Evolutionary conservation across 35 echinoderm and acorn worm genomes (phyloP), one percentile per base, ranked within the genome.

Genomic region (Ophioderma brevispina): DNA sequence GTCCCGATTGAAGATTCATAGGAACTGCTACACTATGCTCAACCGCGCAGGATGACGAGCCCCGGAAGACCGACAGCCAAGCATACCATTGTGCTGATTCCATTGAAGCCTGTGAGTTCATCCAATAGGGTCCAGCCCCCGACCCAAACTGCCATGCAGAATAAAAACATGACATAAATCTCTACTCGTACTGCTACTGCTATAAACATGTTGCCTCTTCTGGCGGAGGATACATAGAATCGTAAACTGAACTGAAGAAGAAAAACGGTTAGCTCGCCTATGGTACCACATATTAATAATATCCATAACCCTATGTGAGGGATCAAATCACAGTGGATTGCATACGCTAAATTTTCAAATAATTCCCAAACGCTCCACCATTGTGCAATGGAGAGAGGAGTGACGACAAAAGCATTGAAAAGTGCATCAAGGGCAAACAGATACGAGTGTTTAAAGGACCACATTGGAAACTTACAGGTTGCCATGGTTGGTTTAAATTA

Each of bases 331-430:
- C 10, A 2, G 23, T 25, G 10, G n/a, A 70, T 25, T 4, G n/a
- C 17, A 30, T 6, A 2, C 2, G 59, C 10, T 2, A 70, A 4
- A 15, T 6, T 3, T 3, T 25, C 1, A 70, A 70, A 70, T 70
- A 70, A 70, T 8, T 70, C 59, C 59, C 59, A 70, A 70, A 70
- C 59, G n/a, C 59, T 70, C 59, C 59, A 70, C 59, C 59, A 70
- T 13, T 15, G 59, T 70, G 59, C 5, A 4, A 70, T 70, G 1
- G 59, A 70, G 23, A 70, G 5, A 25, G 59, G 59, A 70, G 59
- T 70, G 28, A 70, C 59, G 4, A 70, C 28, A 2, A 25, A 8
- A 13, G 59, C 59, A 70, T 70, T 70, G 59, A 13, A 25, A 18
- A 25, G 5, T 13, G 59, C 59, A 70, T 70, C 59, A 70, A 30